Evolutionary conservation across 2,113 vertebrate genomes (phyloP).

Genomic region (Hippocampus guttulatus): DNA sequence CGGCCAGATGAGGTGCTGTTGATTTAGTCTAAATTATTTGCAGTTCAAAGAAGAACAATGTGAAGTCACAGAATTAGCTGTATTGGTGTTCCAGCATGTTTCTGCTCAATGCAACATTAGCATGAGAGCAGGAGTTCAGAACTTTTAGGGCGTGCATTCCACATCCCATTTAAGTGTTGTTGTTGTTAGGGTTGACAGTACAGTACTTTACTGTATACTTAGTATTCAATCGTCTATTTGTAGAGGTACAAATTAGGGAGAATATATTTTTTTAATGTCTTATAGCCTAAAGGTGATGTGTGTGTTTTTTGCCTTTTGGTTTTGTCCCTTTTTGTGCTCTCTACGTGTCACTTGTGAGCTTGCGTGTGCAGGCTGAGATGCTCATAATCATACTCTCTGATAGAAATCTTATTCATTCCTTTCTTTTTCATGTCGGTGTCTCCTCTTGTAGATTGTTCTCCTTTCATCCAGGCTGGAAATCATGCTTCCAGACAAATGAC

Average conservation of each 20-base stretch:
- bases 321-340: conserved; percentile 11
- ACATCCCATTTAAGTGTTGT: no score
- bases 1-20: not conserved
- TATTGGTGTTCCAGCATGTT: not conserved
- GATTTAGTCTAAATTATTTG: not conserved
- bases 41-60: not conserved
- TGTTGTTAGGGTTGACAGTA: no score
- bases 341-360: conserved; percentile 7
- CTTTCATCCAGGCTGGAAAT: not conserved
- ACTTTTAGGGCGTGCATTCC: no score
- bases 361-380: conserved; percentile 9
- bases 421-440: conserved; percentile 10
- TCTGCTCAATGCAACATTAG: no score
- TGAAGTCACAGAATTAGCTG: not conserved
- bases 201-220: no score
- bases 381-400: conserved; percentile 22
- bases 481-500: not conserved
- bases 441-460: not conserved
- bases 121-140: no score
- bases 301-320: no score
- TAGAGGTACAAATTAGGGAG: not conserved
- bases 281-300: not conserved
- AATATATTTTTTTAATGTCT: not conserved
- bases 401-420: conserved; percentile 16
- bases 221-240: not conserved